Evolutionary conservation across 2,797 vertebrate species (phyloP).

Genomic region (Paratrypauchen microcephalus): DNA sequence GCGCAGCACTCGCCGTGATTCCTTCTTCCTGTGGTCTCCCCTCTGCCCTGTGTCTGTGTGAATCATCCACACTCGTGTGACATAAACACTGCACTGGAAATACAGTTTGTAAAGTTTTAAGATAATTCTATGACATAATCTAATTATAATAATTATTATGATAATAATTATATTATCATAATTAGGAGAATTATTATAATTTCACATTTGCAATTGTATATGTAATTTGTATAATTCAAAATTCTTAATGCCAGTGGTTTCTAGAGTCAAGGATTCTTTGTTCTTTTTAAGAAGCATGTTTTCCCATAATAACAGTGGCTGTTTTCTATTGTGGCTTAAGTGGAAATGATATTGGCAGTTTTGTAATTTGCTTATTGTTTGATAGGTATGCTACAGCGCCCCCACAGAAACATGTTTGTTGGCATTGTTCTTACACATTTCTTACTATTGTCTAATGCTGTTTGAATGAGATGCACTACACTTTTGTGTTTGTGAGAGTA

Average conservation of each 20-base stretch:
- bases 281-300: conserved; percentile 79
- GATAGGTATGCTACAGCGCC: conserved; percentile 56
- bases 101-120: conserved; percentile 79
- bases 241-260: conserved; percentile 77
- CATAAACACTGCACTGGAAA: conserved; percentile 74
- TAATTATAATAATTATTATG: too few relatives aligned
- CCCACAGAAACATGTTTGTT: conserved; percentile 36
- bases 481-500: conserved; percentile 13
- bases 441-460: conserved; percentile 3
- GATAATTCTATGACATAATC: conserved; percentile 57
- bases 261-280: conserved; percentile 60
- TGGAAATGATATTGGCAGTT: conserved; percentile 66
- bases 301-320: conserved; percentile 69
- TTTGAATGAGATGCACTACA: conserved; percentile 26
- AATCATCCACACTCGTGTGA: conserved; percentile 65
- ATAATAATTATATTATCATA: conserved; percentile 36
- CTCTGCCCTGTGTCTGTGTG: conserved; percentile 20
- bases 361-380: conserved; percentile 70
- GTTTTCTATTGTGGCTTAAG: conserved; percentile 77
- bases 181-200: conserved; percentile 55
- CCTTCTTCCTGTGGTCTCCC: conserved; percentile 36
- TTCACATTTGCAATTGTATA: conserved; percentile 74
- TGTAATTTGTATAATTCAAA: conserved; percentile 78
- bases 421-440: not conserved
- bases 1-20: conserved; percentile 38